A percentile compares a stretch with the other conserved stretches of the same genome.
Evolutionary conservation across 2,113 vertebrate species (phyloP).

Genomic region (Semicossyphus pulcher): DNA sequence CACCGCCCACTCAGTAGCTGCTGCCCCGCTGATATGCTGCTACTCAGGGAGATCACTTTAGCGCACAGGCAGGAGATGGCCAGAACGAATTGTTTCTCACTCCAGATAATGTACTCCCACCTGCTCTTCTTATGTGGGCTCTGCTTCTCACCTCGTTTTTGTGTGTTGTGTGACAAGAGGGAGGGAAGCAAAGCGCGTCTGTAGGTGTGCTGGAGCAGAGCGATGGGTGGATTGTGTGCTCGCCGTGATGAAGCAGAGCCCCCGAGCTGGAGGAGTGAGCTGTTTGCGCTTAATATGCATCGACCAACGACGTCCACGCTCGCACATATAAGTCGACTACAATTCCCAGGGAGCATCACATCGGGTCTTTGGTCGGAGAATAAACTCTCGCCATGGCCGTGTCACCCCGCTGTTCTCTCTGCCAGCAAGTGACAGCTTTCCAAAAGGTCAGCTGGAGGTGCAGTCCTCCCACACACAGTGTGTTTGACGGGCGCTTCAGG

Average conservation of each 20-base stretch:
- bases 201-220: slow-evolving; percentile 69
- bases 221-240: slow-evolving; percentile 55
- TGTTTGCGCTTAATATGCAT: slow-evolving; percentile 31
- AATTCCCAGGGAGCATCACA: slow-evolving; percentile 19
- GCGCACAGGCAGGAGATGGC: slow-evolving; percentile 65
- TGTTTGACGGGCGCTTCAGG: slow-evolving; percentile 49
- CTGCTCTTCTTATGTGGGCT: slow-evolving; percentile 76
- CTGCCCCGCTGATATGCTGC: slow-evolving; percentile 67
- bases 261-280: slow-evolving; percentile 45
- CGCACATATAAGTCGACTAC: background rate
- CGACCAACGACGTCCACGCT: background rate
- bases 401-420: slow-evolving; percentile 26
- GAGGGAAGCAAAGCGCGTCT: slow-evolving; percentile 58
- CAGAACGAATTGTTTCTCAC: slow-evolving; percentile 78
- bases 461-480: slow-evolving; percentile 46
- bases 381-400: slow-evolving; percentile 34
- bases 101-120: slow-evolving; percentile 82
- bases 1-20: slow-evolving; percentile 73
- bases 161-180: slow-evolving; percentile 66
- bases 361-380: slow-evolving; percentile 24
- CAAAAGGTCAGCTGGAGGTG: slow-evolving; percentile 63
- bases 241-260: slow-evolving; percentile 52
- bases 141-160: slow-evolving; percentile 66
- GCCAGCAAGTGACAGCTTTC: slow-evolving; percentile 40
- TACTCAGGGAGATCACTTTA: slow-evolving; percentile 74